These are phyloP conservation scores for Entosphenus tridentatus DNA, from an alignment of 2,113 vertebrate genomes.

Conservation along the genomic window DNA sequence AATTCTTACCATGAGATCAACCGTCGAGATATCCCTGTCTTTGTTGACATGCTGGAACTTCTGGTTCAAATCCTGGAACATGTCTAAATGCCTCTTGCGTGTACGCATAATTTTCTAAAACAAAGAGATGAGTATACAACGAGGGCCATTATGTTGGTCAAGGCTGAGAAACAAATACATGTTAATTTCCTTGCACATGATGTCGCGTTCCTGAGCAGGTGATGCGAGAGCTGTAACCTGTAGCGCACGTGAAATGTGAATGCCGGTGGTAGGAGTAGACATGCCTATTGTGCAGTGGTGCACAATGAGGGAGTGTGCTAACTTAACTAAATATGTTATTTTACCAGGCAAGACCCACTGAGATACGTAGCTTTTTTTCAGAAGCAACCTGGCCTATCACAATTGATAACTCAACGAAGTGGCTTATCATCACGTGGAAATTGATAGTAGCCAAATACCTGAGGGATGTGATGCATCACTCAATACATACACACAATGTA, in stretches of 20 bases:
- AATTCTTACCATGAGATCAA: slow-evolving; percentile 1
- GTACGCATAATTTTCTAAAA: slow-evolving; percentile 5
- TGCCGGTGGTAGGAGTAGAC: neutral
- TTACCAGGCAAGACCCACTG: too few relatives aligned
- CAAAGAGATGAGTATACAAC: neutral
- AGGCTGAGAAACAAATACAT: neutral
- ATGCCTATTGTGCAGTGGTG: neutral
- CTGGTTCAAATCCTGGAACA: slow-evolving; percentile 3
- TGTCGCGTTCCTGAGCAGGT: neutral
- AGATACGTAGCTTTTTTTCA: too few relatives aligned
- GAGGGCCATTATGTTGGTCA: neutral
- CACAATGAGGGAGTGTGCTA: neutral
- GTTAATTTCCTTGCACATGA: neutral
- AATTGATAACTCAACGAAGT: too few relatives aligned
- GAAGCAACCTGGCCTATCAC: too few relatives aligned
- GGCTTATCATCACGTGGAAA: too few relatives aligned
- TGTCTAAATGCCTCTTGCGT: slow-evolving; percentile 2
- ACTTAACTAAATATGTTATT: too few relatives aligned
- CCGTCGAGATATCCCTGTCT: neutral
- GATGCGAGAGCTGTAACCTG: too few relatives aligned
- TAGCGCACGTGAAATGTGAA: neutral
- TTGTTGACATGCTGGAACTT: neutral
- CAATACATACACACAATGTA: too few relatives aligned
- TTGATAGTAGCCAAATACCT: too few relatives aligned
- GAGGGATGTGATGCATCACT: too few relatives aligned